phyloP scores from a whole-genome alignment of 2,888 invertebrate species.

The Caradrina clavipalpis region DNA sequence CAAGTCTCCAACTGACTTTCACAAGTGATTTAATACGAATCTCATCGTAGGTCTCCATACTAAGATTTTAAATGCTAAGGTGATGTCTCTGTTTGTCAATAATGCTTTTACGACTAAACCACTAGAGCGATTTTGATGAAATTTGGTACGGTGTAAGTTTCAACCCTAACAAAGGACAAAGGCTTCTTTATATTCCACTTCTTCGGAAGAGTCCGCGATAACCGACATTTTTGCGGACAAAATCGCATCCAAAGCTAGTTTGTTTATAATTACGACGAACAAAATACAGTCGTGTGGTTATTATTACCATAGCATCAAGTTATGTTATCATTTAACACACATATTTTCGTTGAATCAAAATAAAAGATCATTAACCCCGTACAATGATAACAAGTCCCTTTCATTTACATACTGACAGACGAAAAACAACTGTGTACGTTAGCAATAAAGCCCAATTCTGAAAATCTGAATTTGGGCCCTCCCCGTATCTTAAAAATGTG shows the following conservation, averaged over 20 bases:
- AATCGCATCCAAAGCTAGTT: neutral
- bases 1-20: neutral
- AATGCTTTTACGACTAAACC: too few relatives aligned
- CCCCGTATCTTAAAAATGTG: constrained; percentile 4
- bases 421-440: constrained; percentile 14
- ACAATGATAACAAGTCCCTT: constrained; percentile 44
- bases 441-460: constrained; percentile 8
- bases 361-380: constrained; percentile 47
- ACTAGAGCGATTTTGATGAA: too few relatives aligned
- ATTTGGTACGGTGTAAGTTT: too few relatives aligned
- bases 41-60: neutral
- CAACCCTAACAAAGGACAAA: too few relatives aligned
- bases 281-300: neutral
- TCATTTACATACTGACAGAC: constrained; percentile 16
- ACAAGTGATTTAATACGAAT: constrained; percentile 6
- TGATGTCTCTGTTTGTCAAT: too few relatives aligned
- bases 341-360: constrained; percentile 33
- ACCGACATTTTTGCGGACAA: too few relatives aligned
- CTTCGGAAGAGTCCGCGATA: too few relatives aligned
- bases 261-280: neutral
- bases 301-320: constrained; percentile 12
- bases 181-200: too few relatives aligned
- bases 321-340: constrained; percentile 24
- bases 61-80: too few relatives aligned
- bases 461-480: neutral